Base-by-base conservation (phyloP, 1,140 invertebrate species). In the Tetramorium alpestre region DNA sequence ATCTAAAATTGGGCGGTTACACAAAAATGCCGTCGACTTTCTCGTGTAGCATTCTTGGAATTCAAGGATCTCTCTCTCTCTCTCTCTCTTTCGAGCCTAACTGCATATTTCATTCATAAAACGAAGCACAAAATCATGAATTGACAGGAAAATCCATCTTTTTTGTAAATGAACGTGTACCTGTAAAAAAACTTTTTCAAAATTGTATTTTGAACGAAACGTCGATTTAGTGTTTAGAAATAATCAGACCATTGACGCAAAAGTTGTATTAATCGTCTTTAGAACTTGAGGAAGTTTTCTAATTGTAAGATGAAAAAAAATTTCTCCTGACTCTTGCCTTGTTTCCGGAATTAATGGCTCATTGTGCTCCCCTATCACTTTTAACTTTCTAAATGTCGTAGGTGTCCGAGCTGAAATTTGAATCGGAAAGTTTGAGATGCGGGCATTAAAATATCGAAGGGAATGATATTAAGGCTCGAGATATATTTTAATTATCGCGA, bases 401-500 rank as follows among this genome's bases (percentile, higher is more conserved):
- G 3, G 0, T 3, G 33, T 65, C 16, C 60, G 18, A 64, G 62
- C 4, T 44, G 22, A 77, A 44, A 44, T 47, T 44, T 44, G 33
- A 5, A 44, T 44, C 22, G 22, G 3, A 64, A 60, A 49, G 4
- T 73, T 38, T 3, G 10, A 41, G 10, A 75, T 75, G 38, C 28
- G 8, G n/a, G n/a, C 16, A 51, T 67, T 62, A 13, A 22, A 47
- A 6, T n/a, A 47, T 47, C 10, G 16, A 0, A 10, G 47, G 11
- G 22, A 18, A 41, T 16, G n/a, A 28, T 58, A 76, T 47, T 49
- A n/a, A 33, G 58, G 11, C n/a, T 62, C 13, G 25, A 49, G 41
- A 62, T 84, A 73, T 84, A 47, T 73, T 72, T 65, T 33, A 41
- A 75, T 47, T 73, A 47, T 41, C 10, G 7, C 10, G 38, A 73